Evolutionary conservation across 2,888 invertebrate species (phyloP), one percentile per base, ranked within the genome.

Genomic region (Eupithecia subfuscata): DNA sequence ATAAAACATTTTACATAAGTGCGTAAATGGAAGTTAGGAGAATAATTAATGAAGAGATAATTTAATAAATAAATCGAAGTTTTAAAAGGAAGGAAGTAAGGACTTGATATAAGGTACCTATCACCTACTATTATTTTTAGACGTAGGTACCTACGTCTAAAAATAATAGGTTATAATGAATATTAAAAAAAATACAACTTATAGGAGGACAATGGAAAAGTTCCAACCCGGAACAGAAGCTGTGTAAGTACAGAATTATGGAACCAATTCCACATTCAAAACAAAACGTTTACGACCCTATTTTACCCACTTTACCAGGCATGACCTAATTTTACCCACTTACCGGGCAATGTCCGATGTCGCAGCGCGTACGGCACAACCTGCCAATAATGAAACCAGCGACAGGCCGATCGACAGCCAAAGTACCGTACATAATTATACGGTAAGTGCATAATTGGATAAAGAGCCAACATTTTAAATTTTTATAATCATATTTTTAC

Each of bases 361-460:
- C 74, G 70, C 77, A 74, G 76, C 43, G 60, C 64, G 73, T 76
- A 76, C 63, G n/a, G 52, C 37, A 45, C 73, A 76, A 77, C 60
- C 76, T 70, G 75, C 74, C 75, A 75, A 81, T 81, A 82, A 77
- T 76, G 52, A 22, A 22, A 56, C 73, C 71, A 77, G 73, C 48
- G 40, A 45, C 78, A 67, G 22, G 77, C 82, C 74, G 75, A 70
- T 77, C 65, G 76, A 88, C 87, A 84, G n/a, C 83, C 81, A 86
- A 89, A 89, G 88, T 87, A 86, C 84, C 75, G 75, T 68, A 71
- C 82, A 83, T 85, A 86, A 86, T 87, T 87, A 86, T 80, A 83
- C 79, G 81, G 78, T 83, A 77, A 78, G 80, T 80, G 80, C 76
- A 78, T 85, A 87, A 86, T 85, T 87, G 87, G 85, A 80, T 86